These are phyloP conservation scores for Stichopus chloronotus DNA, from an alignment of 35 echinoderm and acorn worm genomes.

Conservation along the genomic window DNA sequence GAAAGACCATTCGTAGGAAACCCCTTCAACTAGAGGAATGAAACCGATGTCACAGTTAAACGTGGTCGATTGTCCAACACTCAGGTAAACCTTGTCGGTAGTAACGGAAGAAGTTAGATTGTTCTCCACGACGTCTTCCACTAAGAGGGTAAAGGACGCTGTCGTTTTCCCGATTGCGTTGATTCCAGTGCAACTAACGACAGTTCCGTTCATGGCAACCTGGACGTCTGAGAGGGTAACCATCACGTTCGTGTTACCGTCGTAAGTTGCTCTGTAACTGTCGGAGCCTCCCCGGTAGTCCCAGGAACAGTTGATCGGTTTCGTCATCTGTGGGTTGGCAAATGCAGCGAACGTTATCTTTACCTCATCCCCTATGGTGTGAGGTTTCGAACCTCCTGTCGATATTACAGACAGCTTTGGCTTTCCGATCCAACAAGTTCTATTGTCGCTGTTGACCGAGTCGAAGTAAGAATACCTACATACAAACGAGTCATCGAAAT, in stretches of 20 bases:
- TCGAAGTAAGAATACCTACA: constrained; percentile 22
- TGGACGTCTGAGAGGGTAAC: background rate
- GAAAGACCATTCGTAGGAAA: background rate
- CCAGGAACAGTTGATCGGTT: background rate
- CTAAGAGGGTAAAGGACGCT: background rate
- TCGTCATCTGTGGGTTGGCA: constrained; percentile 7
- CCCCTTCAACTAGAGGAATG: background rate
- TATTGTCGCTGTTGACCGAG: background rate
- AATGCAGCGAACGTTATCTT: background rate
- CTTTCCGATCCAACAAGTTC: constrained; percentile 9
- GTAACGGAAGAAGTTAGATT: constrained; percentile 16
- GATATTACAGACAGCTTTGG: background rate
- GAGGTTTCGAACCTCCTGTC: background rate
- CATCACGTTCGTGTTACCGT: background rate
- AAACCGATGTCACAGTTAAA: constrained; percentile 24
- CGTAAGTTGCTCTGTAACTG: background rate
- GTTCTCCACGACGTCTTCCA: background rate
- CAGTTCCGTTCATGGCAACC: background rate
- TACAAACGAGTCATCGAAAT: background rate
- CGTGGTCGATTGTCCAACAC: background rate
- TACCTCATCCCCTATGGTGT: background rate
- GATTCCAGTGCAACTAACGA: background rate
- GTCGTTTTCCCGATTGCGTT: background rate
- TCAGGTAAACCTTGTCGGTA: background rate
- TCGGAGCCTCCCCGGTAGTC: background rate